Evolutionary conservation across 2,888 invertebrate genomes (phyloP).

Genomic region (Scotopteryx bipunctaria): DNA sequence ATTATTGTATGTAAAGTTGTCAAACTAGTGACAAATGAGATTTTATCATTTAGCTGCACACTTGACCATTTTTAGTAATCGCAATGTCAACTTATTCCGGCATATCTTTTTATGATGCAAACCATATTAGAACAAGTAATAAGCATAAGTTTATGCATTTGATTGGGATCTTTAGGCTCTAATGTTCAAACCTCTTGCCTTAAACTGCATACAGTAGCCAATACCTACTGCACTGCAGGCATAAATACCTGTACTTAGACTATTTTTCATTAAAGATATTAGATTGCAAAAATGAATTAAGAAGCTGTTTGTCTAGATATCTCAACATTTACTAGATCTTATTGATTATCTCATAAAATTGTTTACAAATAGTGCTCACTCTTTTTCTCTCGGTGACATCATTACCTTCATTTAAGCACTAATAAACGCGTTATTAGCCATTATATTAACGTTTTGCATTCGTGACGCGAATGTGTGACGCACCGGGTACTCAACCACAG

Average conservation of each 20-base stretch:
- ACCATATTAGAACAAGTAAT: not conserved
- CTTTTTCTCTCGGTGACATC: constrained; percentile 41
- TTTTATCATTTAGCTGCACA: constrained; percentile 14
- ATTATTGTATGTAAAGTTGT: constrained; percentile 35
- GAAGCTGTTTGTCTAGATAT: too few species aligned
- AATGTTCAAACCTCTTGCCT: too few species aligned
- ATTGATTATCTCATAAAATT: not conserved
- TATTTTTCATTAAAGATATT: too few species aligned
- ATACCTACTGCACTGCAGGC: too few species aligned
- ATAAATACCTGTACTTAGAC: too few species aligned
- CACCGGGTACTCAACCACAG: constrained; percentile 23
- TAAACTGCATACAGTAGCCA: too few species aligned
- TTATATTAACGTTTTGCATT: constrained; percentile 31
- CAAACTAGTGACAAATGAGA: constrained; percentile 23
- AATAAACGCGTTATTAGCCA: constrained; percentile 45
- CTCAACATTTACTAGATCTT: too few species aligned
- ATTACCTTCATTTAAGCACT: constrained; percentile 43
- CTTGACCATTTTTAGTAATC: constrained; percentile 13
- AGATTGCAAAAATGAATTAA: too few species aligned
- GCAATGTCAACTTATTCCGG: constrained; percentile 4
- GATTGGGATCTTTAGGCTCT: not conserved
- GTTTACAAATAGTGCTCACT: constrained; percentile 4
- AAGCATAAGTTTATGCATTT: not conserved
- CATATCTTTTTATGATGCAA: not conserved
- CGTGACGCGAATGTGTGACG: constrained; percentile 34